phyloP scores from a whole-genome alignment of 2,888 invertebrate species.

The Nipponacmea schrenckii region DNA sequence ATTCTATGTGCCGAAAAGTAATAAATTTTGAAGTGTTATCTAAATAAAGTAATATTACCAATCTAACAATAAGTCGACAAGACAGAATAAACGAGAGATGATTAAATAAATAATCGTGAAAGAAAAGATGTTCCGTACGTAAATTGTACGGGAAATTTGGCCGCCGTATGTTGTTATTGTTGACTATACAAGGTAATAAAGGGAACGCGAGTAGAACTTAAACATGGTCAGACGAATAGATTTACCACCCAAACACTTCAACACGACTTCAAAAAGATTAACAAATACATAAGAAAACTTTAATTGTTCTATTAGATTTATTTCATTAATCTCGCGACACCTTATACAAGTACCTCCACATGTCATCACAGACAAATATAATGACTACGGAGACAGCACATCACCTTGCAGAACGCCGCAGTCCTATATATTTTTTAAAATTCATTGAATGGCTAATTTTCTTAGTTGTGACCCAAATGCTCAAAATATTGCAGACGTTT shows the following conservation, averaged over 20 bases:
- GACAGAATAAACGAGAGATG: neutral
- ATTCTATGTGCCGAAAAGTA: too few relatives aligned
- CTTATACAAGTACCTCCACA: neutral
- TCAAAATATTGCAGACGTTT: too few relatives aligned
- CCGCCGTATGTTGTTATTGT: neutral
- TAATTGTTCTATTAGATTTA: neutral
- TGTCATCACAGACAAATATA: neutral
- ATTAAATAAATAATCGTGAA: neutral
- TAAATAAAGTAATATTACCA: conserved; percentile 1
- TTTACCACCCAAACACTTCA: neutral
- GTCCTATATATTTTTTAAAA: neutral
- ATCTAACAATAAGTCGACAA: neutral
- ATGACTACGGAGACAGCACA: neutral
- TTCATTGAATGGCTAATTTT: too few relatives aligned
- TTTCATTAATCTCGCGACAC: conserved; percentile 1
- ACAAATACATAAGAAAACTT: conserved; percentile 1
- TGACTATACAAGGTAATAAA: conserved; percentile 4
- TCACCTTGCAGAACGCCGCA: neutral
- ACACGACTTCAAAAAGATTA: conserved; percentile 2
- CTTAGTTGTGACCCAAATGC: too few relatives aligned
- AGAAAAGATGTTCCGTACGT: neutral
- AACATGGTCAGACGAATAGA: conserved; percentile 4
- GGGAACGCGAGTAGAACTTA: neutral
- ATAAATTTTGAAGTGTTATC: too few relatives aligned
- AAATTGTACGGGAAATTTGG: neutral